phyloP scores from a whole-genome alignment of 2,113 vertebrate genomes.

The Ranitomeya imitator region DNA sequence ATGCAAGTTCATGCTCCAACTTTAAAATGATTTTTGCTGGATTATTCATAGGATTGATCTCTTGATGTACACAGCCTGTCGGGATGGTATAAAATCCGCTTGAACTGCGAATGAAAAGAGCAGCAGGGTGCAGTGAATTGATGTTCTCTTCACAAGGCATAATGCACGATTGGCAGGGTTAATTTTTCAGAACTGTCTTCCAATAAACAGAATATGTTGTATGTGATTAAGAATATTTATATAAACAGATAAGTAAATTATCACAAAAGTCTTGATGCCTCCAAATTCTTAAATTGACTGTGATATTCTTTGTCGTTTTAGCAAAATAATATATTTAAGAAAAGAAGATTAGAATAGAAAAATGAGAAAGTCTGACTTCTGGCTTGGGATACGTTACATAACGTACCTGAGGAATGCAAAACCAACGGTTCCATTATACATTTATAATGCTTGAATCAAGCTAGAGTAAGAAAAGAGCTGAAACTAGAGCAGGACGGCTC shows the following conservation, averaged over 20 bases:
- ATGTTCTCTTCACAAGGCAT: slow-evolving; percentile 14
- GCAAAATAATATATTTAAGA: not conserved
- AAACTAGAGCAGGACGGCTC: not conserved
- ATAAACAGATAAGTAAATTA: not conserved
- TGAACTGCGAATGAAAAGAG: slow-evolving; percentile 1
- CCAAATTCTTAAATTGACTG: not conserved
- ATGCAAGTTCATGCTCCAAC: not conserved
- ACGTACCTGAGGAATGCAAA: not conserved
- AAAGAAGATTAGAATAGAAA: not conserved
- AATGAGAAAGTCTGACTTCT: not conserved
- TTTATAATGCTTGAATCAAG: not conserved
- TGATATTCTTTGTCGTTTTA: not conserved
- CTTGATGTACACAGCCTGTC: slow-evolving; percentile 13
- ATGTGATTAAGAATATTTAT: not conserved
- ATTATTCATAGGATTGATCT: slow-evolving; percentile 29
- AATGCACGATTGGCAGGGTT: not conserved
- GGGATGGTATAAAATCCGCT: slow-evolving; percentile 15
- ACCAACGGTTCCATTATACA: not conserved
- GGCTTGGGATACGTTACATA: not conserved
- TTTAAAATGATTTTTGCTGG: slow-evolving; percentile 10
- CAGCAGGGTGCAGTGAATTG: not conserved
- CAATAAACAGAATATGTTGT: not conserved
- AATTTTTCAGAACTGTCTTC: not conserved
- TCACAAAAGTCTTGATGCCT: not conserved
- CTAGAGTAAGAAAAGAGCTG: not conserved